phyloP scores from a whole-genome alignment of 2,888 invertebrate species.

The Steinernema scapterisci region DNA sequence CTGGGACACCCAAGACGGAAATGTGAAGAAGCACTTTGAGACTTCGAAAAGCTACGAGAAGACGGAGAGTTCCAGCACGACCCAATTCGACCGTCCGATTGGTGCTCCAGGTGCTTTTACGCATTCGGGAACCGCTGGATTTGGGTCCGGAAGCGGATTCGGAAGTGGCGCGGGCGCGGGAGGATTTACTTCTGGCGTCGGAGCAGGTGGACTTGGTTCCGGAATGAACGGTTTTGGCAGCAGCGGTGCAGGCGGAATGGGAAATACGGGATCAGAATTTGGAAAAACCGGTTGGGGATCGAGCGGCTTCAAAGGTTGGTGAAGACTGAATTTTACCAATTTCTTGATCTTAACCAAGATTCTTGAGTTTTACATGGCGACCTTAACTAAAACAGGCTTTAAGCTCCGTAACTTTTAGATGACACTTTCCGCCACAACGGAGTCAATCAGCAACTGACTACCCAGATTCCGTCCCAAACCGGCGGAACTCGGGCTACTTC shows the following conservation, averaged over 20 bases:
- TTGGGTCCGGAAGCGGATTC: background rate
- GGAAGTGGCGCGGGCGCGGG: background rate
- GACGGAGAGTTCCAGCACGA: conserved; percentile 37
- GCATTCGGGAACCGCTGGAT: background rate
- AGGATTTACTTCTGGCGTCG: background rate
- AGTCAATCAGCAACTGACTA: conserved; percentile 2
- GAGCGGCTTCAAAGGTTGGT: background rate
- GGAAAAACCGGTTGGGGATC: background rate
- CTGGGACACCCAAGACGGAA: conserved; percentile 40
- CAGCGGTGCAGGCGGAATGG: background rate
- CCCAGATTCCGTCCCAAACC: background rate
- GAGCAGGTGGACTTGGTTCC: background rate
- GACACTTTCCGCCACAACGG: conserved; percentile 30
- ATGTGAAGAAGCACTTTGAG: conserved; percentile 39
- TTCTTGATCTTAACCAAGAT: too few relatives aligned
- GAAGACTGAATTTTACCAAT: too few relatives aligned
- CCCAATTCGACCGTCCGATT: conserved; percentile 1
- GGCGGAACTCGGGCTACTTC: background rate
- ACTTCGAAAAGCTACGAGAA: conserved; percentile 38
- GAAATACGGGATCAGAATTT: background rate
- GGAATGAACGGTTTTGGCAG: background rate
- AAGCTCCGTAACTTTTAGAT: background rate
- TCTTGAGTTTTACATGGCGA: too few relatives aligned
- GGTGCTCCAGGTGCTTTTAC: conserved; percentile 22
- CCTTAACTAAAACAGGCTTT: background rate